These are phyloP conservation scores for Erpetoichthys calabaricus DNA, from an alignment of 2,797 vertebrate genomes.

Conservation along the genomic window DNA sequence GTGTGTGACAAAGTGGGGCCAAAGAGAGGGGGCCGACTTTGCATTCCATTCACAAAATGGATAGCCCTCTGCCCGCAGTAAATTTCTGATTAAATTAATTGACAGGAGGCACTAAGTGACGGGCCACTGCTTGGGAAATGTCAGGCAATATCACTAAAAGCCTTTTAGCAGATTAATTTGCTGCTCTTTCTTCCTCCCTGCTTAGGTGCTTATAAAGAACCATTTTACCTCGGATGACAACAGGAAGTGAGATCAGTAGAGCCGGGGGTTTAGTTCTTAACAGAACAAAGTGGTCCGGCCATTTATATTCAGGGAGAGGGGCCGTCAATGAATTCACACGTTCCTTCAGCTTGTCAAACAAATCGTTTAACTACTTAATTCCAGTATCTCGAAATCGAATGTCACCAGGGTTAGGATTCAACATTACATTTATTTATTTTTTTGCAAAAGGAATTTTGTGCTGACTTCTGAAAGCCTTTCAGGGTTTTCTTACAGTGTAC, in stretches of 20 bases:
- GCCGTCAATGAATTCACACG: no score
- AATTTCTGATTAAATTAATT: conserved; percentile 56
- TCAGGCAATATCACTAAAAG: conserved; percentile 58
- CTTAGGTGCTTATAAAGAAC: conserved; percentile 43
- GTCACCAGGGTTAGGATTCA: no score
- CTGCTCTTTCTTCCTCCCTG: conserved; percentile 38
- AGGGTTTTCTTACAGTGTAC: no score
- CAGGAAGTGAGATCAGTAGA: conserved; percentile 21
- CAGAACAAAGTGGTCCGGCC: no score
- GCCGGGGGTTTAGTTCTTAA: no score
- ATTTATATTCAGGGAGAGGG: no score
- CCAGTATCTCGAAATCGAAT: no score
- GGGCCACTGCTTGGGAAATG: conserved; percentile 24
- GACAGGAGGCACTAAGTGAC: conserved; percentile 35
- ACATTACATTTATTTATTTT: no score
- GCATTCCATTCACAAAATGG: conserved; percentile 56
- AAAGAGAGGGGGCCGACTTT: conserved; percentile 1
- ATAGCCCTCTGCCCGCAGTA: conserved; percentile 61
- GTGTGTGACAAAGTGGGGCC: neutral
- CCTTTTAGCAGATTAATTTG: conserved; percentile 67
- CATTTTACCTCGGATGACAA: conserved; percentile 33
- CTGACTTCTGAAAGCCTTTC: no score
- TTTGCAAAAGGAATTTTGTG: no score
- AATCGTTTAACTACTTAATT: no score
- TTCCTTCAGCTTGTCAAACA: no score